Evolutionary conservation across 2,797 vertebrate species (phyloP).

Genomic region (Austrolebias charrua): DNA sequence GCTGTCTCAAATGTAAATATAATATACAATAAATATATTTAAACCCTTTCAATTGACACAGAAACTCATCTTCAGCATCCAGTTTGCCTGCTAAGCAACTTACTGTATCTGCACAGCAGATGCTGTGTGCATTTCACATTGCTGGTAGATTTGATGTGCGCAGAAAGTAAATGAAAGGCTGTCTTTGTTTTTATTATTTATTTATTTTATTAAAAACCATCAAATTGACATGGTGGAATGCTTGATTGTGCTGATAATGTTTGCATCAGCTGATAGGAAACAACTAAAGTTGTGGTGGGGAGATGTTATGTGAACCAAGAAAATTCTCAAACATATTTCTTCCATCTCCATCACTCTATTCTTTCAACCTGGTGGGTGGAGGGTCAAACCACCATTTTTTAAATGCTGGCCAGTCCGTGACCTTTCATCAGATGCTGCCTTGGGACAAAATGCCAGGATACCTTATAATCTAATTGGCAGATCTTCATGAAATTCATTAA

Average conservation of each 20-base stretch:
- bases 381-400: not conserved
- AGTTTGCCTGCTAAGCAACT: not conserved
- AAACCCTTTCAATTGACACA: slow-evolving; percentile 8
- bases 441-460: slow-evolving; percentile 13
- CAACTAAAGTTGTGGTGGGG: not conserved
- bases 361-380: not conserved
- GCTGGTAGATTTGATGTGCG: not conserved
- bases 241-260: too few relatives aligned
- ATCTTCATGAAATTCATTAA: slow-evolving; percentile 22
- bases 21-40: not conserved
- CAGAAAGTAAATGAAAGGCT: not conserved
- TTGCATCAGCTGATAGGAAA: too few relatives aligned
- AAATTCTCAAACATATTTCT: not conserved
- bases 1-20: too few relatives aligned
- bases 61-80: slow-evolving; percentile 8
- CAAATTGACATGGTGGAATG: too few relatives aligned
- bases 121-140: not conserved
- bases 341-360: not conserved
- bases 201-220: not conserved
- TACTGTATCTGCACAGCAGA: not conserved
- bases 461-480: slow-evolving; percentile 23
- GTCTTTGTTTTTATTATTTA: not conserved
- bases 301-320: not conserved
- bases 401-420: slow-evolving; percentile 4
- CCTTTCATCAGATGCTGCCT: slow-evolving; percentile 19